Percentiles rank a stretch among this genome's conserved stretches.
These are phyloP conservation scores for Schizothorax lantsangensis DNA, from an alignment of 2,797 vertebrate genomes.

Conservation along the genomic window DNA sequence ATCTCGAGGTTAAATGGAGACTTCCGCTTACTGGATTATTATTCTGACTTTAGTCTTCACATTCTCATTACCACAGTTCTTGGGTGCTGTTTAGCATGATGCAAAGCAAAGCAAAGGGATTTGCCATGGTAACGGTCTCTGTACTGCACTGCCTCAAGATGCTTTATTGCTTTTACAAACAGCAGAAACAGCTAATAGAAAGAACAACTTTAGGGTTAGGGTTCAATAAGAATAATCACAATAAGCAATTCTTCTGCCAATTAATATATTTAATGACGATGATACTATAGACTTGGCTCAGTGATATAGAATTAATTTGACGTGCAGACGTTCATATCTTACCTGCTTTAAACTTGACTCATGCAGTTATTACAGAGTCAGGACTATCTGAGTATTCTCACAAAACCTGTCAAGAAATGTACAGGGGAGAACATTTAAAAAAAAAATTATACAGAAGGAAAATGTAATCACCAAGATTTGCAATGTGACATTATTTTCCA, in stretches of 20 bases:
- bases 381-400: neutral
- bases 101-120: conserved; percentile 26
- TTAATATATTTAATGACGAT: neutral
- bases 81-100: conserved; percentile 4
- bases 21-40: neutral
- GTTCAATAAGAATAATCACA: neutral
- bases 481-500: neutral
- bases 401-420: neutral
- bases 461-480: neutral
- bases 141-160: neutral
- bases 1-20: neutral
- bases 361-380: neutral
- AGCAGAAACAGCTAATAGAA: neutral
- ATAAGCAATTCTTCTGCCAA: neutral
- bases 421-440: neutral
- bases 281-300: neutral
- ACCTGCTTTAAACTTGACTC: neutral
- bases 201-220: neutral
- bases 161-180: neutral
- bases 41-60: conserved; percentile 1
- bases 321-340: neutral
- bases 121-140: neutral
- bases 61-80: conserved; percentile 2
- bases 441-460: neutral
- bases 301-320: neutral